Percentiles rank a stretch among this genome's conserved stretches.
These are phyloP conservation scores for Eledone cirrhosa DNA, from an alignment of 2,888 invertebrate species.

Conservation along the genomic window DNA sequence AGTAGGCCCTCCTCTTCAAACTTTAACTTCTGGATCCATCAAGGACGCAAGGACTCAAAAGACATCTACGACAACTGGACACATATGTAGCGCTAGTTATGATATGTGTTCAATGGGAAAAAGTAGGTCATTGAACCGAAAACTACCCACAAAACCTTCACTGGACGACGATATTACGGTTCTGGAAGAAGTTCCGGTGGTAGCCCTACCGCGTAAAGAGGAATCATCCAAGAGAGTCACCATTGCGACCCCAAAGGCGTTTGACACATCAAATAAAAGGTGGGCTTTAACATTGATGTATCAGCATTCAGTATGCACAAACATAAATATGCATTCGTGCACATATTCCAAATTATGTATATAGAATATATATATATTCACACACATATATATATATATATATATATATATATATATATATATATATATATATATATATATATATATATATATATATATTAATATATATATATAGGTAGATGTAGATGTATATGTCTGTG, in stretches of 20 bases:
- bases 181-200: slow-evolving; percentile 12
- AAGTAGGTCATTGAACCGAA: slow-evolving; percentile 17
- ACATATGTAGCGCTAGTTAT: slow-evolving; percentile 5
- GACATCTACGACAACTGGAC: background rate
- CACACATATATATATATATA: no score
- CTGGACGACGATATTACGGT: slow-evolving; percentile 16
- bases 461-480: no score
- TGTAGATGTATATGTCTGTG: no score
- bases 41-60: slow-evolving; percentile 1
- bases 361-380: no score
- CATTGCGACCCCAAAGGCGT: slow-evolving; percentile 4
- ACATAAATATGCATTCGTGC: no score
- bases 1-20: no score
- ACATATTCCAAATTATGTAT: no score
- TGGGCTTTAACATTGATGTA: background rate
- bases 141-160: background rate
- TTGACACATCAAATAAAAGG: slow-evolving; percentile 24
- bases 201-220: background rate
- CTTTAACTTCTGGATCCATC: background rate
- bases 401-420: no score
- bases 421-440: no score
- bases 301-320: no score
- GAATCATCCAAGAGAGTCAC: slow-evolving; percentile 7
- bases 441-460: no score
- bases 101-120: slow-evolving; percentile 15